phyloP scores from a whole-genome alignment of 2,888 invertebrate genomes.

The Listrodromus nycthemerus region DNA sequence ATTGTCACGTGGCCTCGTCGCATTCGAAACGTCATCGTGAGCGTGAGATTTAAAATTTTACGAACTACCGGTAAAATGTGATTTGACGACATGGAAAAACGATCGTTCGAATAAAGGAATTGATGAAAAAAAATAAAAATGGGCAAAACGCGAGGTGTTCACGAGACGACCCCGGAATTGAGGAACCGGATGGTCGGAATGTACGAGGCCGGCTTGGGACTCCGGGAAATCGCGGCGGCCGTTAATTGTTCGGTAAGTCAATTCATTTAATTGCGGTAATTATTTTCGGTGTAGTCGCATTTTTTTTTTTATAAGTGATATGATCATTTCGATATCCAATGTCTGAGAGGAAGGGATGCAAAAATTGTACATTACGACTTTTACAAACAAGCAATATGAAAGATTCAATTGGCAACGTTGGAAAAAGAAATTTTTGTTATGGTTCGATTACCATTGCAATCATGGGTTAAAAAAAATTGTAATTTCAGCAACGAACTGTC shows the following conservation, averaged over 20 bases:
- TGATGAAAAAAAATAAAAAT: slow-evolving; percentile 69
- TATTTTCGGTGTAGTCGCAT: background rate
- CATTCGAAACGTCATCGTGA: slow-evolving; percentile 72
- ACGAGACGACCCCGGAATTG: slow-evolving; percentile 83
- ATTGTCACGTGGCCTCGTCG: slow-evolving; percentile 76
- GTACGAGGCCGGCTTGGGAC: slow-evolving; percentile 83
- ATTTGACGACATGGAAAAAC: background rate
- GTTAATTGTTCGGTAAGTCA: slow-evolving; percentile 81
- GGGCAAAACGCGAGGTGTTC: slow-evolving; percentile 83
- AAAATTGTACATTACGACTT: too few relatives aligned
- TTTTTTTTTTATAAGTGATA: too few relatives aligned
- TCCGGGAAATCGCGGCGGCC: slow-evolving; percentile 82
- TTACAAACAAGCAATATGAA: too few relatives aligned
- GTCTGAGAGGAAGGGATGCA: too few relatives aligned
- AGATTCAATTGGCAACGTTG: too few relatives aligned
- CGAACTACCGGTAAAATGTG: background rate
- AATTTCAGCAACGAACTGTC: slow-evolving; percentile 82
- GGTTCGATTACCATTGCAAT: background rate
- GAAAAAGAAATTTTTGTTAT: background rate
- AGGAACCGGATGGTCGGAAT: slow-evolving; percentile 83
- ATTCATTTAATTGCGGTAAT: slow-evolving; percentile 7
- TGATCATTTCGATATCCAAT: too few relatives aligned
- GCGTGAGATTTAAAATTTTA: slow-evolving; percentile 74
- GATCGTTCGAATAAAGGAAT: background rate
- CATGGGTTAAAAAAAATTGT: background rate